Evolutionary conservation across 1,140 invertebrate genomes (phyloP), one percentile per base, ranked within the genome.

Genomic region (Halictus rubicundus): DNA sequence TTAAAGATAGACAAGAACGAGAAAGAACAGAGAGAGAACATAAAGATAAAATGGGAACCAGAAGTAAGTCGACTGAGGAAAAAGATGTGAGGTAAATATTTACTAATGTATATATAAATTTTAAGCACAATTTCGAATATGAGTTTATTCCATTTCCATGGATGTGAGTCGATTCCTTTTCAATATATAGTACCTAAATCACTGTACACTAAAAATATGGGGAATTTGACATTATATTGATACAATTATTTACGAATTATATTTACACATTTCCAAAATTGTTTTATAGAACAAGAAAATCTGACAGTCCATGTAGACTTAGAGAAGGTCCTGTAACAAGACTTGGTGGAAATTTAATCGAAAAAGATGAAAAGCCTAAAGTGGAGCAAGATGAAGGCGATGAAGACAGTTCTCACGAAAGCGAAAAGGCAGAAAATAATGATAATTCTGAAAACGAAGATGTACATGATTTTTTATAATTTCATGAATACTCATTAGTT

Each of bases 401-500:
- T 32, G 90, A 89, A 59, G 90, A 90, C 21, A 91, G 90, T 68
- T 90, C 89, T 0, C 84, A 88, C 19, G 91, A 90, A 83, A 92
- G 91, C 66, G 90, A 90, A 46, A 92, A 92, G 52, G 85, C 78
- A 25, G 89, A 89, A 64, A 92, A 92, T 76, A 92, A 93, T 76
- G 91, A 90, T 65, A 93, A 93, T 81, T 92, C 92, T n/a, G 92
- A 92, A 59, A 92, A 92, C 65, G 92, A 91, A 64, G 91, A 89
- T 60, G 89, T 90, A 75, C 84, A 82, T 49, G 59, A 73, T 61
- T 60, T 78, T 72, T 1, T 46, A 10, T 27, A 74, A 57, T 72
- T 68, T 59, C 61, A 68, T 14, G 21, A 37, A 49, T 52, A 19
- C 25, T n/a, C 19, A n/a, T 57, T 57, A 57, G 6, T 21, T 57